Percentiles rank a stretch among this genome's conserved stretches.
Conservation (phyloP, 2,797 vertebrate genomes). For the Sebastes vulpes region DNA sequence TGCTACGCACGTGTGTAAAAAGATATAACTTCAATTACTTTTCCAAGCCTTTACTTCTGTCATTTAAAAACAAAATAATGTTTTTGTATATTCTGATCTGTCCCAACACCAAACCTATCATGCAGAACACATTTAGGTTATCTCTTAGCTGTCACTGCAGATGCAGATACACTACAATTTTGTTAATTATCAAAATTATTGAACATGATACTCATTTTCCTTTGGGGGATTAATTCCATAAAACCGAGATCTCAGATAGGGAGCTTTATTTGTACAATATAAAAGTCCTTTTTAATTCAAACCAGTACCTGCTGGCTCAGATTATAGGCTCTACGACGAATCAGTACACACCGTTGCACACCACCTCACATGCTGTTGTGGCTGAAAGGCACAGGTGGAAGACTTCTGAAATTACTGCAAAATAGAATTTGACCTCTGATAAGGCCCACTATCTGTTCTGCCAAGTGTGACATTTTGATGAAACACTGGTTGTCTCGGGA, state of each 20-base stretch:
- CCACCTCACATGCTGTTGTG: constrained; percentile 16
- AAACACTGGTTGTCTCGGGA: constrained; percentile 46
- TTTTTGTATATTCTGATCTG: not conserved
- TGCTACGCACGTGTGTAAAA: too few species aligned
- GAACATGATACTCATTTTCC: constrained; percentile 26
- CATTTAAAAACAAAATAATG: not conserved
- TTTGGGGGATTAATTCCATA: constrained; percentile 16
- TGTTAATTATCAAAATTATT: constrained; percentile 10
- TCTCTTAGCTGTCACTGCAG: constrained; percentile 3
- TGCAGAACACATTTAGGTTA: not conserved
- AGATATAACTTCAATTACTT: not conserved
- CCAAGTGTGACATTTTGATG: constrained; percentile 74
- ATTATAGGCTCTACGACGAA: constrained; percentile 36
- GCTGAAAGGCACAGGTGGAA: constrained; percentile 52
- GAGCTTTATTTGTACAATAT: constrained; percentile 26
- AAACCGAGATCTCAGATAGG: constrained; percentile 38
- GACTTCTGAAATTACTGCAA: constrained; percentile 59
- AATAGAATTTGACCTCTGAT: constrained; percentile 68
- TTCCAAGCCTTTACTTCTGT: not conserved
- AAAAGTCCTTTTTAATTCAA: constrained; percentile 28
- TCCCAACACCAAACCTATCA: not conserved
- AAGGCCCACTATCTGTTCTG: constrained; percentile 55
- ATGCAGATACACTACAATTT: constrained; percentile 3
- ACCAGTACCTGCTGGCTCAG: constrained; percentile 51
- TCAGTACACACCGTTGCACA: constrained; percentile 39